Conservation (phyloP, 2,888 invertebrate species). For the Anodontia alba region DNA sequence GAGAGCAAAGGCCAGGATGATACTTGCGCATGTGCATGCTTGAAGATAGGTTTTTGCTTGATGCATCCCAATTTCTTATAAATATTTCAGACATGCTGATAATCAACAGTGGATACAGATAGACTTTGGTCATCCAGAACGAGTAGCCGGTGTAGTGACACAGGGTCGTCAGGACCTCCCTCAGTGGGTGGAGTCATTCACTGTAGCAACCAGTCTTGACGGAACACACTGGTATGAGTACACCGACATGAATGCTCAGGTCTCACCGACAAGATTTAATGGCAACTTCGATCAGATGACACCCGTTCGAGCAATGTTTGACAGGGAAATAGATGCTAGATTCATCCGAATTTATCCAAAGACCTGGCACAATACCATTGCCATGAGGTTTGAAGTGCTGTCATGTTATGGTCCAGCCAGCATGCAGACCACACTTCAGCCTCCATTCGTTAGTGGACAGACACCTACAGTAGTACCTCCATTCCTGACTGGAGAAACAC, state of each 20-base stretch:
- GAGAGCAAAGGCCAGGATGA: too few species aligned
- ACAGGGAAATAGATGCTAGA: conserved; percentile 68
- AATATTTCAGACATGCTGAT: conserved; percentile 58
- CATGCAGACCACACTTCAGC: conserved; percentile 26
- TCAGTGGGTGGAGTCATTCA: conserved; percentile 70
- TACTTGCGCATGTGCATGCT: too few species aligned
- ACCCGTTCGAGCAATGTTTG: conserved; percentile 63
- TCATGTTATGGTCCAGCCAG: conserved; percentile 60
- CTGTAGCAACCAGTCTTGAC: conserved; percentile 69
- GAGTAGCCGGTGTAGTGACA: conserved; percentile 66
- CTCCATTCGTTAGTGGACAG: conserved; percentile 17
- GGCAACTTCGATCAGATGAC: conserved; percentile 67
- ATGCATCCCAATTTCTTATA: too few species aligned
- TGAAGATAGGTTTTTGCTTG: too few species aligned
- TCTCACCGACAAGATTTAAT: conserved; percentile 58
- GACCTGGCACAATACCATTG: conserved; percentile 70
- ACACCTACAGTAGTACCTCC: conserved; percentile 48
- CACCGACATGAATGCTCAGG: conserved; percentile 51
- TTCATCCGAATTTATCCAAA: conserved; percentile 72
- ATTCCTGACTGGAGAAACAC: conserved; percentile 11
- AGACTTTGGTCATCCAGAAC: conserved; percentile 63
- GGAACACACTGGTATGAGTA: conserved; percentile 66
- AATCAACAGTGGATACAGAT: conserved; percentile 68
- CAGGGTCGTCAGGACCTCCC: conserved; percentile 66
- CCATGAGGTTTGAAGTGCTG: conserved; percentile 74